Conservation (phyloP, 2,797 vertebrate species). For the Falco concolor region DNA sequence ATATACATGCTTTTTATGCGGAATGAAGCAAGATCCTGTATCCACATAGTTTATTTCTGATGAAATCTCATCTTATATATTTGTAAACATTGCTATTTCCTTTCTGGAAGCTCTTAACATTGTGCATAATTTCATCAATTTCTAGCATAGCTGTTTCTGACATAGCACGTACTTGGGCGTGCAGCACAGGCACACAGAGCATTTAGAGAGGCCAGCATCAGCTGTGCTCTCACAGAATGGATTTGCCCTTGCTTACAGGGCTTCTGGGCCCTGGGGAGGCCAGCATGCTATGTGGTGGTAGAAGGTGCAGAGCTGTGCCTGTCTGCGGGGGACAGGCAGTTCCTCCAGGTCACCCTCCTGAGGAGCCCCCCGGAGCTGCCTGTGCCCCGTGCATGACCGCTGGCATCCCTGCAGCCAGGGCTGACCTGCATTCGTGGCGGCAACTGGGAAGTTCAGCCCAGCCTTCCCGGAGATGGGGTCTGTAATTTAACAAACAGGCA, state of each 20-base stretch:
- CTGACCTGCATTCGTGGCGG: fast-evolving
- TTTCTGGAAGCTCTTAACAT: neutral
- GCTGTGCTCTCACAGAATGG: neutral
- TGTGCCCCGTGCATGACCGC: fast-evolving
- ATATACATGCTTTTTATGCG: neutral
- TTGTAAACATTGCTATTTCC: constrained; percentile 11
- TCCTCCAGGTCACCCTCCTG: neutral
- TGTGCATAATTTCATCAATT: neutral
- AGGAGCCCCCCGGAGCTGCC: neutral
- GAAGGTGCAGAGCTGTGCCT: neutral
- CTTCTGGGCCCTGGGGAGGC: neutral
- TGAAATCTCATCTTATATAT: neutral
- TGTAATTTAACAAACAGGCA: neutral
- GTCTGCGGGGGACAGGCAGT: neutral
- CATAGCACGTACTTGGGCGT: fast-evolving
- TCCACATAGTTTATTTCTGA: constrained; percentile 1
- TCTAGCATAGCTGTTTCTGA: neutral
- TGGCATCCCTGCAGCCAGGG: neutral
- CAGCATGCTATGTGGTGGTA: fast-evolving
- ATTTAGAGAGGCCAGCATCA: neutral
- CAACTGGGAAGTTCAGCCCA: neutral
- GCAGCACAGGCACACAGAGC: neutral
- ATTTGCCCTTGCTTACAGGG: neutral
- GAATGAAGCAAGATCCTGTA: neutral
- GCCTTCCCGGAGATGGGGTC: neutral